phyloP scores from a whole-genome alignment of 2,888 invertebrate species.

The Sicus ferrugineus region DNA sequence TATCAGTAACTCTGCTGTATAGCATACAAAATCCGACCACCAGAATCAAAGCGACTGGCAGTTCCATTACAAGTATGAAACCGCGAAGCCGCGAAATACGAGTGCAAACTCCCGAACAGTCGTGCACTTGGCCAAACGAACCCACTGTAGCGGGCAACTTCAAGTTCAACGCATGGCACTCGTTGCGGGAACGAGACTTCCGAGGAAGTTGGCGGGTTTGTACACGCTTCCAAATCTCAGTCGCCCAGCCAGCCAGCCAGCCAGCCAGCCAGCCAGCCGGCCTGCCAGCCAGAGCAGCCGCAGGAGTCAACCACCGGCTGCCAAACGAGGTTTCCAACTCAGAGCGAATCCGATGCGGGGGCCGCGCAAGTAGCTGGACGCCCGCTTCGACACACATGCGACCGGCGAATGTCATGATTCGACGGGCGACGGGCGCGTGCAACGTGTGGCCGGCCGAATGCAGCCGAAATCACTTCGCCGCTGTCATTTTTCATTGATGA shows the following conservation, averaged over 20 bases:
- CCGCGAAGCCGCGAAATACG: no score
- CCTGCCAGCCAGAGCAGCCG: slow-evolving; percentile 20
- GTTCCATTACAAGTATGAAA: no score
- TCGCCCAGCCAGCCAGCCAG: slow-evolving; percentile 17
- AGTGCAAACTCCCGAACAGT: not conserved
- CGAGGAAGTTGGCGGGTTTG: slow-evolving; percentile 42
- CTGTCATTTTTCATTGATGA: slow-evolving; percentile 40
- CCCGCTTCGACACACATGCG: not conserved
- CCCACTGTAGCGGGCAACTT: slow-evolving; percentile 1
- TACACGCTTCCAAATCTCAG: slow-evolving; percentile 35
- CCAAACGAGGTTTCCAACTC: slow-evolving; percentile 23
- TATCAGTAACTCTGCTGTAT: no score
- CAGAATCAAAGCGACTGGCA: no score
- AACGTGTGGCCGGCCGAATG: slow-evolving; percentile 19
- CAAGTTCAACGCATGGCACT: not conserved
- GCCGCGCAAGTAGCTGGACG: slow-evolving; percentile 35
- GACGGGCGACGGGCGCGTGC: slow-evolving; percentile 9
- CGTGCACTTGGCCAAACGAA: no score
- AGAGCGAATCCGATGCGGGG: slow-evolving; percentile 39
- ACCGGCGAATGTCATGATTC: not conserved
- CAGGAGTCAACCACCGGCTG: not conserved
- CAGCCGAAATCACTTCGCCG: slow-evolving; percentile 28
- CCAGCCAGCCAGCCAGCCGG: slow-evolving; percentile 22
- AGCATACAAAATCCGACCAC: no score
- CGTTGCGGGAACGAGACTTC: slow-evolving; percentile 40